Evolutionary conservation across 2,113 vertebrate species (phyloP).

Genomic region (Datnioides undecimradiatus): DNA sequence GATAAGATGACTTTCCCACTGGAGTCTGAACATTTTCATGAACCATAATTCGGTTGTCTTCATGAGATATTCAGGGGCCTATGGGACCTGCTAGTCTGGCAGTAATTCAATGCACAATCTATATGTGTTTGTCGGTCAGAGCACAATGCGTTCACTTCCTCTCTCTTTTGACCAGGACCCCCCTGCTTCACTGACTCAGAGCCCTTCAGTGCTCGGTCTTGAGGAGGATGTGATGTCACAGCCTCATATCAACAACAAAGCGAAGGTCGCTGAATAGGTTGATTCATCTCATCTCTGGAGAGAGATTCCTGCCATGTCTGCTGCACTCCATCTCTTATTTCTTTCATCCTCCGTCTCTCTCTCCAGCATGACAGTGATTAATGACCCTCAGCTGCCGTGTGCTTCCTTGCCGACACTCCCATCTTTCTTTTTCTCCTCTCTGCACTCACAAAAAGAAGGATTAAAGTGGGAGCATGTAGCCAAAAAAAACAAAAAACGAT

Average conservation of each 20-base stretch:
- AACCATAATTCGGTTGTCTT: slow-evolving; percentile 49
- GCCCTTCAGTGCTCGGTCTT: slow-evolving; percentile 1
- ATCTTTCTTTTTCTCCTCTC: slow-evolving; percentile 81
- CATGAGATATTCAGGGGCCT: slow-evolving; percentile 41
- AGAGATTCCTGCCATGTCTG: slow-evolving; percentile 72
- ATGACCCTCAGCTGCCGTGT: slow-evolving; percentile 83
- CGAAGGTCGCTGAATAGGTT: slow-evolving; percentile 55
- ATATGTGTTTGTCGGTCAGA: slow-evolving; percentile 58
- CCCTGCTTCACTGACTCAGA: slow-evolving; percentile 44
- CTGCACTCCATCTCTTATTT: slow-evolving; percentile 67
- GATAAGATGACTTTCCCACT: slow-evolving; percentile 25
- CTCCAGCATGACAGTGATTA: slow-evolving; percentile 80
- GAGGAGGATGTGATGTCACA: slow-evolving; percentile 68
- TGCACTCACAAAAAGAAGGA: slow-evolving; percentile 64
- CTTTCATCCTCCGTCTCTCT: slow-evolving; percentile 68
- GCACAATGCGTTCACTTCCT: slow-evolving; percentile 47
- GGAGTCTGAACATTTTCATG: slow-evolving; percentile 37
- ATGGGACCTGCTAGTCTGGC: slow-evolving; percentile 53
- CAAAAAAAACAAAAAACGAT: slow-evolving; percentile 49
- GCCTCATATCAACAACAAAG: slow-evolving; percentile 69
- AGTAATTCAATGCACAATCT: slow-evolving; percentile 71
- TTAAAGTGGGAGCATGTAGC: slow-evolving; percentile 53
- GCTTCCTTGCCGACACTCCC: slow-evolving; percentile 77
- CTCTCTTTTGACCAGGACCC: slow-evolving; percentile 28
- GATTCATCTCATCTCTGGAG: slow-evolving; percentile 72